Evolutionary conservation across 1,140 invertebrate genomes (phyloP), one percentile per base, ranked within the genome.

Genomic region (Drosophila lini): DNA sequence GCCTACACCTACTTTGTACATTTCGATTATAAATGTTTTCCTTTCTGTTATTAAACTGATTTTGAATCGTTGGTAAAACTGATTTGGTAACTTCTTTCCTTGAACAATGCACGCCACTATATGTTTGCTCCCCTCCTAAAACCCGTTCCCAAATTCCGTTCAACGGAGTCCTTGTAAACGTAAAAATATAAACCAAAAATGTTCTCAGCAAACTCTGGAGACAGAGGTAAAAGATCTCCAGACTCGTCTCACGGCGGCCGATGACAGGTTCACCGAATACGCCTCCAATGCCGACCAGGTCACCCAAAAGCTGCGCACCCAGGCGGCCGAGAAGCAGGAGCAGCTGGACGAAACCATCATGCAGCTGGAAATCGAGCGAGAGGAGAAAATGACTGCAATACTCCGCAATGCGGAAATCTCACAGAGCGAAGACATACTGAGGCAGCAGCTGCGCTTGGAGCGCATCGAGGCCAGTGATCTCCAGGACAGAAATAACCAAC

Each of bases 331-430:
- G n/a, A 70, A 91, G 19, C 88, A 92, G 59, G 68, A 90, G 9
- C 78, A 88, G 36, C 59, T 91, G 34, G 68, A 68, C 15, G 82
- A 91, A 9, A 63, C 69, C 5, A 77, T 78, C 55, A 42, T 73
- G 25, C 58, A 71, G 48, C 69, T 84, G 91, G 93, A 67, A 81
- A 94, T 94, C 62, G 95, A 96, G 67, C 94, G 94, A 32, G 93
- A 95, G 58, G 96, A 97, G 63, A 97, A 96, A 80, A 95, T 97
- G 88, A 94, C 95, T 11, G 95, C 95, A 2, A 91, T 97, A 55
- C 80, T 97, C 36, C 94, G 96, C 31, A 97, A 97, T 90, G 97
- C 97, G 5, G 95, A 97, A 91, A 95, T 97, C 63, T 97, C 96
- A 0, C 97, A 97, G 88, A 95, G 96, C 58, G 94, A 96, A 58